Base-by-base conservation (phyloP, 1,140 invertebrate species). In the Pinna nobilis region DNA sequence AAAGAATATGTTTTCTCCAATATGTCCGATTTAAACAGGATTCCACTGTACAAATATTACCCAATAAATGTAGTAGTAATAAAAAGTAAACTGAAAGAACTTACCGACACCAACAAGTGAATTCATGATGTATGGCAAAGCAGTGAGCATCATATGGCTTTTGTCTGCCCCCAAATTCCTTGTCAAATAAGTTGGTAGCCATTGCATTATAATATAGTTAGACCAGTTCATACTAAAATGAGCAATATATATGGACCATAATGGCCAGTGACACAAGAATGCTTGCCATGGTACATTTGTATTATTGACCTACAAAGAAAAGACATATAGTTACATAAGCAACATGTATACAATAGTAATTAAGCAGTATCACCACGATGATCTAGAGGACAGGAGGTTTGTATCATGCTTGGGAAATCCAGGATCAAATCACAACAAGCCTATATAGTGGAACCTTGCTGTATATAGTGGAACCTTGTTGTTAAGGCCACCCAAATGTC, bases 181-280 rank as follows among this genome's bases (percentile, higher is more conserved):
- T 3, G 92, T 87, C 77, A 95, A 87, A 86, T 95, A 95, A 6
- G 94, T 95, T 2, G 94, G 94, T 70, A 95, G 87, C 94, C 94
- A 95, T 82, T 94, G 93, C 93, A 95, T 94, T 75, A 95, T 94
- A 70, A 95, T 94, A 80, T 95, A 95, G 80, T 93, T 94, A 39
- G 93, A 93, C 94, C 94, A 95, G 86, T 95, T 95, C 94, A 95
- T 95, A 28, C 93, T 92, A 88, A 95, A 95, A 88, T 95, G 94
- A 32, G 94, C 94, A 69, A 93, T 91, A 79, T 95, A 95, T 70
- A 95, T 91, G 2, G 94, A 92, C 94, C 94, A 95, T 18, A 95
- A 87, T 0, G 94, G 92, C 92, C 93, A 94, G 81, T 93, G 92
- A 49, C 90, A 87, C 53, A 95, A 87, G 76, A 94, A 94, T 85